Evolutionary conservation across 2,797 vertebrate species (phyloP), one percentile per base, ranked within the genome.

Genomic region (Meriones psammophilus): DNA sequence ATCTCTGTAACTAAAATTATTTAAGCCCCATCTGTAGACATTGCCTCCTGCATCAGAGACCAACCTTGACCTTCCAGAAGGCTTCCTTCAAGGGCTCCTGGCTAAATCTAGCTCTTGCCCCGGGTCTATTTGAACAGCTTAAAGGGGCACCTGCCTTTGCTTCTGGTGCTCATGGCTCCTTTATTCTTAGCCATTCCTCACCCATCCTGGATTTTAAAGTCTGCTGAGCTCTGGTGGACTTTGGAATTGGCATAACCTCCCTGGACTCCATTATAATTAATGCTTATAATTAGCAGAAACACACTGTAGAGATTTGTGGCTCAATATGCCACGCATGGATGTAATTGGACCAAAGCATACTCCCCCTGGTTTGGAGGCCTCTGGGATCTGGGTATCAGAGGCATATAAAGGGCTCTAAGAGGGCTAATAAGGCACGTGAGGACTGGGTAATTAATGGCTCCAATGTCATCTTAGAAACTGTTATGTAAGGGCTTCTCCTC

Each of bases 221-320:
- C 74, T 58, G 64, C 54, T 91, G 88, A 91, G 71, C 20, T 93
- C 73, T 60, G 36, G 24, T 81, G 18, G 60, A 92, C 54, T 97
- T 93, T 66, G 36, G 46, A 94, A 91, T 91, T 92, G 79, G 86
- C 60, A 69, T 88, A 87, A 81, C 86, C 50, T 96, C 95, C 89
- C 66, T 30, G 76, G 83, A 46, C 79, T 92, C 54, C 22, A 39
- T 83, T 87, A 64, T 86, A 97, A 97, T 97, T 97, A 94, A 98
- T 96, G 95, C 83, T 95, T 96, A 95, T 97, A 95, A 97, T 97
- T 95, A 97, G 77, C 46, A 50, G 91, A 96, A 94, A 94, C 84
- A 89, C 0, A 2, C 95, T 85, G 39, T 73, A 66, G 92, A 95
- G 91, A 94, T 93, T 92, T 95, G 15, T 86, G 69, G 91, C 80